Conservation (phyloP, 1,140 invertebrate genomes). For the Vollenhovia emeryi region DNA sequence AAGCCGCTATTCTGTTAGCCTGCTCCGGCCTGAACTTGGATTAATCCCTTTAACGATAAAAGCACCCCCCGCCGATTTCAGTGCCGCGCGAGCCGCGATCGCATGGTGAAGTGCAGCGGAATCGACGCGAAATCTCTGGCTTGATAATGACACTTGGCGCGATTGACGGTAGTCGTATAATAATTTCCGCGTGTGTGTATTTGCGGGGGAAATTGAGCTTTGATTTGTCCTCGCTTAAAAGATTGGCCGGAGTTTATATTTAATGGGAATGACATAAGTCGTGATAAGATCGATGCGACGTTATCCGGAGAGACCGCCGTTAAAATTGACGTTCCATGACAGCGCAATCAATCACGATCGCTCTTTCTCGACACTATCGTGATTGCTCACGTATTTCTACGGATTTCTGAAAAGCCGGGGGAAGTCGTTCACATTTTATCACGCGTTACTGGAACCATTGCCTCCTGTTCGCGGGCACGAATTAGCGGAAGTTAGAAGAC, state of each 20-base stretch:
- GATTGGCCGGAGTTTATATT: not conserved
- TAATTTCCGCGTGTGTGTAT: not conserved
- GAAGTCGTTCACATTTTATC: not conserved
- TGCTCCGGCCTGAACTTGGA: constrained; percentile 8
- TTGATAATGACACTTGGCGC: not conserved
- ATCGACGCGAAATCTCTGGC: not conserved
- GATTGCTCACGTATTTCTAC: not conserved
- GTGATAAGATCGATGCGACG: constrained; percentile 8
- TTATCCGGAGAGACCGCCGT: not conserved
- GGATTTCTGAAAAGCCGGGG: not conserved
- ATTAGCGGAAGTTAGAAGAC: not conserved
- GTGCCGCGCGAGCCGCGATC: not conserved
- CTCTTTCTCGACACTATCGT: not conserved
- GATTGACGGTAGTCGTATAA: not conserved
- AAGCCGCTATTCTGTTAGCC: constrained; percentile 13
- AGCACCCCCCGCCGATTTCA: not conserved
- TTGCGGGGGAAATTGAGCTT: not conserved
- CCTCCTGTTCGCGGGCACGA: too few relatives aligned
- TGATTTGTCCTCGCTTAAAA: not conserved
- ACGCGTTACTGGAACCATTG: not conserved
- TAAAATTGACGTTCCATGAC: constrained; percentile 17
- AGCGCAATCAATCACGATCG: constrained; percentile 27
- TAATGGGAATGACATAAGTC: not conserved
- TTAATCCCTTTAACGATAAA: constrained; percentile 49
- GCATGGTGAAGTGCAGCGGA: not conserved